Percentiles rank a stretch among this genome's conserved stretches.
These are phyloP conservation scores for Serripes groenlandicus DNA, from an alignment of 2,888 invertebrate species.

Conservation along the genomic window DNA sequence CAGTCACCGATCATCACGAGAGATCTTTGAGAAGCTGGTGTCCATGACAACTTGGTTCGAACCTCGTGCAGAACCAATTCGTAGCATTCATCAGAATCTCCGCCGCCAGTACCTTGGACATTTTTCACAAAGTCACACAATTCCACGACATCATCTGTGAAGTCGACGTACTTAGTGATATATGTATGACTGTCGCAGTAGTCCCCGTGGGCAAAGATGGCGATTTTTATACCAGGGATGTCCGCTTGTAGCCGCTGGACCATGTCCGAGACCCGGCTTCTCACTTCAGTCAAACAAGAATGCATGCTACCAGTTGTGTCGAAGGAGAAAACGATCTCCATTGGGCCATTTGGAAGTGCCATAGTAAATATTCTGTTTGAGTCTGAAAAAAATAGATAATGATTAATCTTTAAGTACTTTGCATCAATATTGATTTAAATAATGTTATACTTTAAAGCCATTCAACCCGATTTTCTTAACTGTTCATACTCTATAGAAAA, in stretches of 20 bases:
- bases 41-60: conserved; percentile 80
- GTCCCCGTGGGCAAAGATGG: conserved; percentile 84
- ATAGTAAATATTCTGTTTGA: conserved; percentile 12
- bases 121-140: conserved; percentile 74
- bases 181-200: conserved; percentile 77
- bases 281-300: conserved; percentile 71
- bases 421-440: too few relatives aligned
- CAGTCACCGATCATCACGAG: conserved; percentile 84
- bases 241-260: conserved; percentile 82
- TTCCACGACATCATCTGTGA: conserved; percentile 62
- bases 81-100: conserved; percentile 84
- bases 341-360: conserved; percentile 66
- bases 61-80: conserved; percentile 83
- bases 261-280: conserved; percentile 78
- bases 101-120: conserved; percentile 78
- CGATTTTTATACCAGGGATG: conserved; percentile 81
- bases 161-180: conserved; percentile 70
- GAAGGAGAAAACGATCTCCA: conserved; percentile 82
- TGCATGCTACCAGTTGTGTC: conserved; percentile 83
- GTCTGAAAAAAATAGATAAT: not conserved
- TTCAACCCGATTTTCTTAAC: too few relatives aligned
- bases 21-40: conserved; percentile 79
- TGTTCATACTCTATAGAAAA: too few relatives aligned
- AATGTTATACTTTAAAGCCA: too few relatives aligned
- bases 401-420: too few relatives aligned